These are phyloP conservation scores for Drosophila micromelanica DNA, from an alignment of 1,140 invertebrate genomes.

Conservation along the genomic window DNA sequence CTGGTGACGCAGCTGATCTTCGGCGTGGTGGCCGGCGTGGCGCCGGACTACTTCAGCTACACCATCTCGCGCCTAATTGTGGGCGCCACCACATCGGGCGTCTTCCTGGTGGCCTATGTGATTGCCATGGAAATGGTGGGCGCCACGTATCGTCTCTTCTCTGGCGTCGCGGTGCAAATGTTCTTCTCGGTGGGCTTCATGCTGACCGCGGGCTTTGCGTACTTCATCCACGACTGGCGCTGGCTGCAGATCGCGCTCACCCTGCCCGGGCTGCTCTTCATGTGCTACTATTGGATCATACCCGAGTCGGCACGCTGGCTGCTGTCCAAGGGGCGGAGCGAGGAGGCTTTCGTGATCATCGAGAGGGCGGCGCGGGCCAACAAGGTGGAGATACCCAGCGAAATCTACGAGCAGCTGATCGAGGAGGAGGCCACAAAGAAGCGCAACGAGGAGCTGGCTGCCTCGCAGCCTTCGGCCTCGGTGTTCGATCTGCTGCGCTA, in stretches of 20 bases:
- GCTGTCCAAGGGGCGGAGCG: slow-evolving; percentile 89
- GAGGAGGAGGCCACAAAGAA: slow-evolving; percentile 83
- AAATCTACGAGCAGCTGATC: slow-evolving; percentile 86
- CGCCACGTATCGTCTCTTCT: slow-evolving; percentile 89
- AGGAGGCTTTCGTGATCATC: slow-evolving; percentile 89
- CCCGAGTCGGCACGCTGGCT: slow-evolving; percentile 94
- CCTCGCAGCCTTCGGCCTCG: slow-evolving; percentile 84
- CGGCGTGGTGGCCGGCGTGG: slow-evolving; percentile 87
- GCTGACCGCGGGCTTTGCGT: slow-evolving; percentile 90
- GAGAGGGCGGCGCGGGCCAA: slow-evolving; percentile 89
- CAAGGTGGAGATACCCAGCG: slow-evolving; percentile 86
- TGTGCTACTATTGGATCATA: slow-evolving; percentile 93
- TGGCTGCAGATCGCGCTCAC: slow-evolving; percentile 90
- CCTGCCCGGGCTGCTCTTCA: slow-evolving; percentile 88
- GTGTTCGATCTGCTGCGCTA: slow-evolving; percentile 89
- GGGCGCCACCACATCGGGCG: slow-evolving; percentile 90
- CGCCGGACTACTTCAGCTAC: slow-evolving; percentile 89
- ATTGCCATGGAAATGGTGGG: slow-evolving; percentile 94
- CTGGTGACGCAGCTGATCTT: slow-evolving; percentile 89
- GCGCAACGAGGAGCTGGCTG: slow-evolving; percentile 48
- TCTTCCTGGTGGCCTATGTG: slow-evolving; percentile 92
- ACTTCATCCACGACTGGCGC: slow-evolving; percentile 91
- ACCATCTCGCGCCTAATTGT: slow-evolving; percentile 89
- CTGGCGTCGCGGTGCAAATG: slow-evolving; percentile 90
- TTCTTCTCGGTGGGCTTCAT: slow-evolving; percentile 92